These are phyloP conservation scores for Brachionus asplanchnoidis DNA, from an alignment of 1,140 invertebrate genomes.

Conservation along the genomic window DNA sequence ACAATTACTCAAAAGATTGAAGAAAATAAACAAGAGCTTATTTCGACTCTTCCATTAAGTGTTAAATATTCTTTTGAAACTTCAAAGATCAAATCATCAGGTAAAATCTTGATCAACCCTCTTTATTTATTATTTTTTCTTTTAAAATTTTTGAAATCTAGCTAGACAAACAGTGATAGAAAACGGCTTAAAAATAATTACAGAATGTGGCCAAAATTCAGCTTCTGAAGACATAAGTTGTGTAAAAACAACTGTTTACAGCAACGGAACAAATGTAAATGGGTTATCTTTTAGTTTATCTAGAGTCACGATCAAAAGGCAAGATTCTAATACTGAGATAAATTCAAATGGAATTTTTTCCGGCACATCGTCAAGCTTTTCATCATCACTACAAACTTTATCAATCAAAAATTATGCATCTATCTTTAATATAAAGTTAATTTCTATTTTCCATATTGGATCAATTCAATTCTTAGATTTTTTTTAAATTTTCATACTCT, in stretches of 20 bases:
- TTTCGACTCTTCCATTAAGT: neutral
- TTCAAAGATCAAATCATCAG: neutral
- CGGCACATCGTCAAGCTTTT: neutral
- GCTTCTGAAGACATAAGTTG: neutral
- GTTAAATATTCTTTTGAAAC: neutral
- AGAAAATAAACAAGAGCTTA: neutral
- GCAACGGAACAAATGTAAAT: neutral
- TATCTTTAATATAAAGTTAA: too few species aligned
- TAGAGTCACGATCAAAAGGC: neutral
- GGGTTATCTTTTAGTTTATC: neutral
- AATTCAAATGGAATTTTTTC: neutral
- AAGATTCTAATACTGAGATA: neutral
- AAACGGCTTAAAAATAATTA: neutral
- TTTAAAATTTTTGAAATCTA: neutral
- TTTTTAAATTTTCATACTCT: too few species aligned
- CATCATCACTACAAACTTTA: neutral
- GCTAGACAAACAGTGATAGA: neutral
- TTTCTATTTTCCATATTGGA: too few species aligned
- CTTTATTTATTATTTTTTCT: neutral
- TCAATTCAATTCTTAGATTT: too few species aligned
- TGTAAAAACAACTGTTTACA: neutral
- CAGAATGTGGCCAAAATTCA: neutral
- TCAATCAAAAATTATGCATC: too few species aligned
- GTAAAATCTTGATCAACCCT: neutral
- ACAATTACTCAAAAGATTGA: neutral